Evolutionary conservation across 2,113 vertebrate species (phyloP), one percentile per base, ranked within the genome.

Genomic region (Grus americana): DNA sequence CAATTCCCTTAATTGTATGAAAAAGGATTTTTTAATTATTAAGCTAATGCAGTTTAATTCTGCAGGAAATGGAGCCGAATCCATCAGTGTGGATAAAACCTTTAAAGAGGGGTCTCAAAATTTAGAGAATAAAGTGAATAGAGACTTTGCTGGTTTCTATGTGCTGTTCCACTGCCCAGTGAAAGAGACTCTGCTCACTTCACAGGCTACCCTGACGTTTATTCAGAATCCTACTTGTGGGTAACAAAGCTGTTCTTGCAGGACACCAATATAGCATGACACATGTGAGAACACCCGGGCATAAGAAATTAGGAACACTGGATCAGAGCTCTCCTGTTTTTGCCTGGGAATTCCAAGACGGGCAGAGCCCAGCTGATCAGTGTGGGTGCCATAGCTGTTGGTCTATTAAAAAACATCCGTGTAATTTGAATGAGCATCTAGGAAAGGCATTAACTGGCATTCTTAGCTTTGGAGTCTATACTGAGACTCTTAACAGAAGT

Each of bases 21-120:
- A 88, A 94, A 88, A 50, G 20, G 76, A 92, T 95, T 96, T 92
- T 86, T 92, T 87, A 88, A 96, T 95, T 96, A 88, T 73, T 90
- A 92, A 78, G 78, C 58, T 95, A 93, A 95, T 89, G 54, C 22
- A 62, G 54, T 82, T 96, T 85, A 75, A 94, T 92, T 96, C 49
- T 87, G 67, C 54, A 87, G 40, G 42, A 95, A 93, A 91, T 62
- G n/a, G 40, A 81, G 66, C 19, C 2, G 4, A 92, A 94, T 86
- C 54, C 70, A 91, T 87, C 81, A 82, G 15, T 6, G 23, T 79
- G 54, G 47, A 85, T 70, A 88, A 95, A 92, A 70, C 16, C 74
- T 88, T 68, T 61, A 46, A 82, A 95, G 58, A 12, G 12, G 3
- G 40, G 26, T 34, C 65, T 79, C 47, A 86, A 73, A 79, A 79